Evolutionary conservation across 2,113 vertebrate genomes (phyloP).

Genomic region (Lathamus discolor): DNA sequence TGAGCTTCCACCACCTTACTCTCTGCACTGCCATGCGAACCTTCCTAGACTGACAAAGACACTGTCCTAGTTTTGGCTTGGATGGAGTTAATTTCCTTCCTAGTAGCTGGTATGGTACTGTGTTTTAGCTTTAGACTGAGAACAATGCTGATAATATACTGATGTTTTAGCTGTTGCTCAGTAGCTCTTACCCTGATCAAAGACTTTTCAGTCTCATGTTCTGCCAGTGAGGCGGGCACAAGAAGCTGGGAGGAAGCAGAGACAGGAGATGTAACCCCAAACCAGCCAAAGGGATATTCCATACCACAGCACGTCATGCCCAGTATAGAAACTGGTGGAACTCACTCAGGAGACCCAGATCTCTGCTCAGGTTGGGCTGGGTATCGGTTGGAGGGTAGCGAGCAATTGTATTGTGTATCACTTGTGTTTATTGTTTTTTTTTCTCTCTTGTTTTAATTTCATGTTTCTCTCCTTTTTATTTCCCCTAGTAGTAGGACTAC

Average conservation of each 20-base stretch:
- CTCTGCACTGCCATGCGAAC: background rate
- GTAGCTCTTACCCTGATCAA: background rate
- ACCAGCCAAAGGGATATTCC: background rate
- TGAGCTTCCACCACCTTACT: background rate
- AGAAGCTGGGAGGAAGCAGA: background rate
- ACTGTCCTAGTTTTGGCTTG: background rate
- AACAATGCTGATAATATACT: background rate
- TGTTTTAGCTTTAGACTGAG: background rate
- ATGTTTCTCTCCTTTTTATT: background rate
- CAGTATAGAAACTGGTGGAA: background rate
- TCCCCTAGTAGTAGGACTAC: background rate
- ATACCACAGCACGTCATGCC: background rate
- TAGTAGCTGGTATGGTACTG: background rate
- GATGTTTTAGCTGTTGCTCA: background rate
- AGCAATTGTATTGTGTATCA: background rate
- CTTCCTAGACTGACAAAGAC: background rate
- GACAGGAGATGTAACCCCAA: background rate
- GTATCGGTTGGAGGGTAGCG: background rate
- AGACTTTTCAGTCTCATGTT: background rate
- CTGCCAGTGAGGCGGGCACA: background rate
- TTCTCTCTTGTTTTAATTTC: background rate
- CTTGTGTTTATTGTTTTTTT: background rate
- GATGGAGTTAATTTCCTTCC: background rate
- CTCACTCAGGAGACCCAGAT: background rate
- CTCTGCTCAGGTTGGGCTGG: background rate